Evolutionary conservation across 2,888 invertebrate genomes (phyloP).

Genomic region (Lithophane socia): DNA sequence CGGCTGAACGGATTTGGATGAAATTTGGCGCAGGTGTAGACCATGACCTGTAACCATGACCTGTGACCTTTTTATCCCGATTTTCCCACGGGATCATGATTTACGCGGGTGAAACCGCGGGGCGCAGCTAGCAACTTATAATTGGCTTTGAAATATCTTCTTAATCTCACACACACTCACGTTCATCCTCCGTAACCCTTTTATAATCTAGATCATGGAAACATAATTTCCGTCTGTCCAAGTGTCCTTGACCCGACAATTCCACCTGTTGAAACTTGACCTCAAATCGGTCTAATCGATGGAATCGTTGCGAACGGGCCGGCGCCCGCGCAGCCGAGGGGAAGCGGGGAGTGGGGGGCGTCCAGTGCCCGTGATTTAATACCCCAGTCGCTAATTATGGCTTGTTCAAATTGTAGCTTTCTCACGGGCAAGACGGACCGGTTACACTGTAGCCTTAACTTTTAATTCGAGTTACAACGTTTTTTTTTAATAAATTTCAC

Average conservation of each 20-base stretch:
- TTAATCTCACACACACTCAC: slow-evolving; percentile 13
- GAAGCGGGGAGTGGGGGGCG: slow-evolving; percentile 66
- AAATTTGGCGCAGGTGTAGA: too few relatives aligned
- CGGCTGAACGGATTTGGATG: too few relatives aligned
- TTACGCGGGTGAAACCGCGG: too few relatives aligned
- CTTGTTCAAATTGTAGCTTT: slow-evolving; percentile 90
- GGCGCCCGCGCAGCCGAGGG: slow-evolving; percentile 62
- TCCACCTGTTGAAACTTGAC: slow-evolving; percentile 85
- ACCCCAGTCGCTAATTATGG: slow-evolving; percentile 88
- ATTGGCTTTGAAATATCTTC: slow-evolving; percentile 19
- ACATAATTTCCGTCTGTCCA: slow-evolving; percentile 46
- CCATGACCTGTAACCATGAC: too few relatives aligned
- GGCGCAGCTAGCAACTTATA: slow-evolving; percentile 1
- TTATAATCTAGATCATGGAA: slow-evolving; percentile 50
- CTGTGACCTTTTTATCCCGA: too few relatives aligned
- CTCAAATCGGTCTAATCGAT: slow-evolving; percentile 72
- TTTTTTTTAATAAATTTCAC: slow-evolving; percentile 43
- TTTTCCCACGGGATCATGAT: too few relatives aligned
- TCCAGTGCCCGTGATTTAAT: slow-evolving; percentile 86
- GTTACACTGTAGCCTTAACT: slow-evolving; percentile 65
- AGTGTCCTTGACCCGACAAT: slow-evolving; percentile 82
- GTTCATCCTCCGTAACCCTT: slow-evolving; percentile 17
- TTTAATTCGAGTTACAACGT: slow-evolving; percentile 51
- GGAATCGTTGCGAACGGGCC: slow-evolving; percentile 66
- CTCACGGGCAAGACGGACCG: slow-evolving; percentile 82